A percentile compares a stretch with the other conserved stretches of the same genome.
These are phyloP conservation scores for Chionis minor DNA, from an alignment of 2,113 vertebrate species.

Conservation along the genomic window DNA sequence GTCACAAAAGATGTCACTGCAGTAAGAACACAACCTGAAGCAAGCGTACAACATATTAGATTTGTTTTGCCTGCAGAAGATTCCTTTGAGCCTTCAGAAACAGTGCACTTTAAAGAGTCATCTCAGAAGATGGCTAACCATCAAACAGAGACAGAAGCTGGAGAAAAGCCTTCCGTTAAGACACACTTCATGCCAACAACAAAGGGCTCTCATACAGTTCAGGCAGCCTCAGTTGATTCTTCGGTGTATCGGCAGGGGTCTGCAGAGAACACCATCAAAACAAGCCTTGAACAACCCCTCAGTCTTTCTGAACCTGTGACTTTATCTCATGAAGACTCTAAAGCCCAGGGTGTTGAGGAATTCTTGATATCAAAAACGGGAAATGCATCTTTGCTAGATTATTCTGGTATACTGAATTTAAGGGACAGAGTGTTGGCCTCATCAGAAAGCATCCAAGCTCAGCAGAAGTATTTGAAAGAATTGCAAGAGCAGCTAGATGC, in stretches of 20 bases:
- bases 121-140: neutral
- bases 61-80: conserved; percentile 14
- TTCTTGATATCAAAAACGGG: neutral
- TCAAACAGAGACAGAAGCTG: neutral
- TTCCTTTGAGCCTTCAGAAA: conserved; percentile 1
- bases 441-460: conserved; percentile 57
- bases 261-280: neutral
- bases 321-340: neutral
- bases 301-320: neutral
- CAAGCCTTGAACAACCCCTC: neutral
- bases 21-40: neutral
- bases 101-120: neutral
- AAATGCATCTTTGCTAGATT: neutral
- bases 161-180: neutral
- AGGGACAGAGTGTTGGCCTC: conserved; percentile 45
- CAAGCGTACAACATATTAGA: neutral
- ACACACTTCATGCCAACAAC: neutral
- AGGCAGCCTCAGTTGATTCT: neutral
- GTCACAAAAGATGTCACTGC: neutral
- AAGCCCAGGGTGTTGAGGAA: neutral
- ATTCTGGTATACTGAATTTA: conserved; percentile 22
- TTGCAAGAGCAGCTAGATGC: conserved; percentile 66
- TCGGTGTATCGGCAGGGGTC: neutral
- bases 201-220: neutral
- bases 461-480: conserved; percentile 68